phyloP scores from a whole-genome alignment of 2,113 vertebrate genomes.

The Brachypteracias leptosomus region DNA sequence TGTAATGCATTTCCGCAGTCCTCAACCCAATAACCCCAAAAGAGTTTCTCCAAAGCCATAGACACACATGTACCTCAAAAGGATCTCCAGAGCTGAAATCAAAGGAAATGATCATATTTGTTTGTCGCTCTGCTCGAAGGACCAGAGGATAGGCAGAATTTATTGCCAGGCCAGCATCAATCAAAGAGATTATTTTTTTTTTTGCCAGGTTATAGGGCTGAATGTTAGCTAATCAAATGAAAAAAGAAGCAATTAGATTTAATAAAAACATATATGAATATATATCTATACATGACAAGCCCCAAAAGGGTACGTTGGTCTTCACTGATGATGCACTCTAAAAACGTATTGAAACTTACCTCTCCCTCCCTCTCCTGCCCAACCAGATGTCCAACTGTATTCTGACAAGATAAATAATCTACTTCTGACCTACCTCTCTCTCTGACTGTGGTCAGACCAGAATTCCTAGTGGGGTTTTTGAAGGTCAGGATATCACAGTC shows the following conservation, averaged over 20 bases:
- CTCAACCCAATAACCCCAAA: too few species aligned
- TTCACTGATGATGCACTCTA: not conserved
- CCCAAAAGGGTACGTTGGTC: not conserved
- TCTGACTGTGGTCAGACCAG: not conserved
- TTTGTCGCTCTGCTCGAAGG: not conserved
- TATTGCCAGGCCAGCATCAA: slow-evolving; percentile 65
- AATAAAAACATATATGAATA: not conserved
- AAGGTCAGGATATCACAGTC: not conserved
- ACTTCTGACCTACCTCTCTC: not conserved
- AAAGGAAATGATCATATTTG: slow-evolving; percentile 68
- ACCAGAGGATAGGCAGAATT: slow-evolving; percentile 62
- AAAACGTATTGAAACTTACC: not conserved
- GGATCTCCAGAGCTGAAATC: slow-evolving; percentile 67
- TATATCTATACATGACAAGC: not conserved
- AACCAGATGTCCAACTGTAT: not conserved
- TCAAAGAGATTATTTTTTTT: not conserved
- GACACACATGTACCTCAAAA: slow-evolving; percentile 50
- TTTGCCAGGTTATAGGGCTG: not conserved
- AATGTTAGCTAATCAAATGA: not conserved
- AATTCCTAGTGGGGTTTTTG: not conserved
- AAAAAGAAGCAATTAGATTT: not conserved
- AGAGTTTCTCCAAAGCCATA: not conserved
- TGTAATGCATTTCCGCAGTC: not conserved
- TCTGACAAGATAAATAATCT: not conserved
- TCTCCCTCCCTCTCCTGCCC: not conserved